Evolutionary conservation across 92 coral and sea anemone genomes (phyloP), one percentile per base, ranked within the genome.

Genomic region (Umimayanthus chanpuru): DNA sequence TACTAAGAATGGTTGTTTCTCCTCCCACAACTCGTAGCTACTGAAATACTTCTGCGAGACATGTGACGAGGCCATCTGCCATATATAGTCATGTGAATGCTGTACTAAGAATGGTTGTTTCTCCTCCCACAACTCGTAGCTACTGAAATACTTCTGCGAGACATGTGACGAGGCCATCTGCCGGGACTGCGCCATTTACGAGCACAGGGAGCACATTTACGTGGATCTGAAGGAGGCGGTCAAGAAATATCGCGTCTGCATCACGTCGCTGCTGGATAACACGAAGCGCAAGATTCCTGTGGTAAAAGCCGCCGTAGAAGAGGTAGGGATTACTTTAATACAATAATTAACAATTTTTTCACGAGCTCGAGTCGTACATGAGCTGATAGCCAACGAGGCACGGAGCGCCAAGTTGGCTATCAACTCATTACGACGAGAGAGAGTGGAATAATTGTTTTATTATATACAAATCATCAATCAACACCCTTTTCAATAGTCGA

Each of bases 171-270:
- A 94, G 77, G 98, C 98, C 0, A 94, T 94, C 9, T 94, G 98
- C 11, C 98, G 98, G 47, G 98, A 94, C 88, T 94, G 98, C 81
- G 98, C 98, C 66, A 94, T 94, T 81, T 94, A 94, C 88, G 98
- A 94, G 58, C 98, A 94, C 92, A 85, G 98, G 61, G 98, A 94
- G 28, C 98, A 94, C 85, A 90, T 94, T 56, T 94, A 94, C 49
- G 98, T 94, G 36, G 98, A 93, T 85, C 89, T 94, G 9, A 93
- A 90, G 74, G 94, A 94, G 53, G 98, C 98, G 6, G 96, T 94
- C 18, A 94, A 94, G 90, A 92, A 90, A 76, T 94, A 94, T 82
- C 93, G 98, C 21, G 91, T 93, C 7, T 76, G 94, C 36, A 87
- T 94, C 89, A 88, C 98, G 2, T 80, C 91, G 1, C 90, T 94